Evolutionary conservation across 64 coral and sea anemone species (phyloP).

Genomic region (Exaiptasia diaphana): DNA sequence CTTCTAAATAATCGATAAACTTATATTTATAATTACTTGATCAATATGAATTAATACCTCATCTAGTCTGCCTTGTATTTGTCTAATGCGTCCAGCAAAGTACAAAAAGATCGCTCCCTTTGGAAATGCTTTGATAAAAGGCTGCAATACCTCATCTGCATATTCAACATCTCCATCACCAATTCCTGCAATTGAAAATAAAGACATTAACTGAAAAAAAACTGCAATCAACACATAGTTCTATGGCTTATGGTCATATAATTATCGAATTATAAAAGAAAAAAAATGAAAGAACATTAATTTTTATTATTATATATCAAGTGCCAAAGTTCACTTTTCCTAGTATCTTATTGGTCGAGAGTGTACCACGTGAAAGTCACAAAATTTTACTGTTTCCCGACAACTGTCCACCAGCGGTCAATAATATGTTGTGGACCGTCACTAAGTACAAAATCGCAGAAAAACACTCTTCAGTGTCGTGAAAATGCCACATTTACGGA

Average conservation of each 20-base stretch:
- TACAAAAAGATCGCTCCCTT: slow-evolving; percentile 99
- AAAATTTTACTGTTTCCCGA: no score
- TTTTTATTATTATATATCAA: no score
- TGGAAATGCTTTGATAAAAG: slow-evolving; percentile 87
- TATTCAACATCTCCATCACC: slow-evolving; percentile 82
- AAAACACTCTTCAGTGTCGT: no score
- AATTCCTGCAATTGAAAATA: slow-evolving; percentile 48
- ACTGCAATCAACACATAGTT: background rate
- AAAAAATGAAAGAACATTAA: background rate
- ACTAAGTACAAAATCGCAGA: no score
- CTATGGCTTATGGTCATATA: background rate
- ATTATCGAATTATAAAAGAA: background rate
- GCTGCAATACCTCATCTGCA: slow-evolving; percentile 85
- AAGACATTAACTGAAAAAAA: background rate
- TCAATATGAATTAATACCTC: slow-evolving; percentile 45
- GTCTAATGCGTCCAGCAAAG: slow-evolving; percentile 85
- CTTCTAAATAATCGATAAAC: no score
- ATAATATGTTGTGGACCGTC: no score
- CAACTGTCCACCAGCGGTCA: no score
- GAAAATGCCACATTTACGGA: no score
- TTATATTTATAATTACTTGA: no score
- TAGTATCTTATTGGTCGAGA: no score
- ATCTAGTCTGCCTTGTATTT: slow-evolving; percentile 82
- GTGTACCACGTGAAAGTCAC: no score
- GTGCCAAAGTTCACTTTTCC: no score